phyloP scores from a whole-genome alignment of 2,888 invertebrate species.

The Cephus spinipes region DNA sequence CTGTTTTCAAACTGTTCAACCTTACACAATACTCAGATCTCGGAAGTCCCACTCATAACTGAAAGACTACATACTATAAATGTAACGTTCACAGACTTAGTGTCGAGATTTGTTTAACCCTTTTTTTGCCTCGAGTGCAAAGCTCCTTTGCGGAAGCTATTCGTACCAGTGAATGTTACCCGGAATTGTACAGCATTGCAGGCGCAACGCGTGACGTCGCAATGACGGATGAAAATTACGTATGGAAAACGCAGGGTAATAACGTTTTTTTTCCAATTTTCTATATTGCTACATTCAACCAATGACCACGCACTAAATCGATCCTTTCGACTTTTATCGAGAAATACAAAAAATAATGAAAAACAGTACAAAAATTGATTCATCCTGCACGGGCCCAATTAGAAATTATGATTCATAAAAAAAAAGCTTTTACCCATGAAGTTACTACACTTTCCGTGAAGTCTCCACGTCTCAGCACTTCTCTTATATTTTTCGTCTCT shows the following conservation, averaged over 20 bases:
- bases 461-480: neutral
- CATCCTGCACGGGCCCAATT: neutral
- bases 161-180: neutral
- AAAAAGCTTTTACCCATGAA: neutral
- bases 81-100: neutral
- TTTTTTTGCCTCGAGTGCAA: neutral
- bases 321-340: neutral
- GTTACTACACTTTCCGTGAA: neutral
- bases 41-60: neutral
- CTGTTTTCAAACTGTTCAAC: neutral
- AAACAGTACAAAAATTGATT: neutral
- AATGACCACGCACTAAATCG: neutral
- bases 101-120: neutral
- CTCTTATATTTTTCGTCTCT: neutral
- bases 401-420: neutral
- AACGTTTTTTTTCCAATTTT: neutral
- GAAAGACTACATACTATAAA: neutral
- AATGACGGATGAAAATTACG: neutral
- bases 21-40: neutral
- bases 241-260: neutral
- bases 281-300: neutral
- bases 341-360: neutral
- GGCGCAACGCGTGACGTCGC: neutral
- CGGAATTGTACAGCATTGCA: neutral
- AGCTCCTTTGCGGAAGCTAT: neutral